These are phyloP conservation scores for Plutomurus gul DNA, from an alignment of 1,140 invertebrate species.

Conservation along the genomic window DNA sequence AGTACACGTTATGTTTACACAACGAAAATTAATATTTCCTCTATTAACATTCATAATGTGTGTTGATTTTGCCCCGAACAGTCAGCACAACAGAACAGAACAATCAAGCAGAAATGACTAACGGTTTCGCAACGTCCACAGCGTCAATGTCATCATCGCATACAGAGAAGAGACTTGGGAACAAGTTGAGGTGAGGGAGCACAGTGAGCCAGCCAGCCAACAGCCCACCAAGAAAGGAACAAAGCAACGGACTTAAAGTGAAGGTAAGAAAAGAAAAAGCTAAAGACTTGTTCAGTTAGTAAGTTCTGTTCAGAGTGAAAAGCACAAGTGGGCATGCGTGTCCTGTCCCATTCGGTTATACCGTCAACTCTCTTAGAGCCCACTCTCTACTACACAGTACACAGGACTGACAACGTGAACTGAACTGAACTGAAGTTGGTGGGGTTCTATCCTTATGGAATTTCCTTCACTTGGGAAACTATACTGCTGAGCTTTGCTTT, in stretches of 20 bases:
- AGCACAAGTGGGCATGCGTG: conserved; percentile 17
- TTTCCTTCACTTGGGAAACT: not conserved
- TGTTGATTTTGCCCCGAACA: not conserved
- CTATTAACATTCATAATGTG: conserved; percentile 13
- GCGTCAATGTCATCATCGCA: too few species aligned
- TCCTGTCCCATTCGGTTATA: not conserved
- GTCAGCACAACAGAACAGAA: not conserved
- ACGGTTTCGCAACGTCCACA: too few species aligned
- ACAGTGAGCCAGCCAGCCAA: too few species aligned
- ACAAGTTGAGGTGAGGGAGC: too few species aligned
- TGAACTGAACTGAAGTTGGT: not conserved
- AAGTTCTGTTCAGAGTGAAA: not conserved
- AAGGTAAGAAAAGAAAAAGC: not conserved
- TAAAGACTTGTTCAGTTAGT: conserved; percentile 19
- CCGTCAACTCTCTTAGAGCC: too few species aligned
- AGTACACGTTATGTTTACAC: too few species aligned
- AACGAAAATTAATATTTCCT: not conserved
- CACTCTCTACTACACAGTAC: too few species aligned
- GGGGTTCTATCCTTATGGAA: not conserved
- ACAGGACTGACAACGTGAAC: too few species aligned
- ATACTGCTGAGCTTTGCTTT: not conserved
- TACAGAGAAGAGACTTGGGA: too few species aligned
- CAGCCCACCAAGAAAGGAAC: not conserved
- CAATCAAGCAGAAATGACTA: not conserved
- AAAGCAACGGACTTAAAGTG: not conserved